Percentiles rank a stretch among this genome's conserved stretches.
phyloP scores from a whole-genome alignment of 2,797 vertebrate genomes.

The Arnoldichthys spilopterus region DNA sequence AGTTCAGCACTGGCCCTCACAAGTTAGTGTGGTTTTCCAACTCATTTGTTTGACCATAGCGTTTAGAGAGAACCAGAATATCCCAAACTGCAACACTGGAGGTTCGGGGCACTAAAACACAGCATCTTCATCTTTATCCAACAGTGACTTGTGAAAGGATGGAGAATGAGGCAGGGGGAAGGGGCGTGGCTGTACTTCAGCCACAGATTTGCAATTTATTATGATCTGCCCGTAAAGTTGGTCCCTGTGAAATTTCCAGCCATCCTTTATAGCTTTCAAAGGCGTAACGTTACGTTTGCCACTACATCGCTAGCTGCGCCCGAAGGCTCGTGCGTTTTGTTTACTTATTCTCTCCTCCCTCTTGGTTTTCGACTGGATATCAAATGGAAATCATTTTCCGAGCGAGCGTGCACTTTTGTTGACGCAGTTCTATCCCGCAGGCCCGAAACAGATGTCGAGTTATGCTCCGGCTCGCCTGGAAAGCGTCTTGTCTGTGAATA shows the following conservation, averaged over 20 bases:
- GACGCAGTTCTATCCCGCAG: conserved; percentile 63
- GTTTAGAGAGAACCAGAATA: background rate
- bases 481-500: conserved; percentile 66
- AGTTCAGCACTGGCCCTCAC: conserved; percentile 30
- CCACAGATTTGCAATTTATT: conserved; percentile 60
- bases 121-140: background rate
- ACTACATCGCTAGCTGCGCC: conserved; percentile 39
- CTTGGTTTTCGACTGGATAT: conserved; percentile 62
- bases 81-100: background rate
- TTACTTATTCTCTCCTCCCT: conserved; percentile 62
- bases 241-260: conserved; percentile 61
- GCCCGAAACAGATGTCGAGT: conserved; percentile 74
- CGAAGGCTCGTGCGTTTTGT: conserved; percentile 45
- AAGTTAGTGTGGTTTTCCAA: conserved; percentile 29
- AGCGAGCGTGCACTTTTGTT: conserved; percentile 60
- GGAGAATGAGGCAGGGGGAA: conserved; percentile 20
- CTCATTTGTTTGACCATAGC: background rate
- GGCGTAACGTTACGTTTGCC: conserved; percentile 64
- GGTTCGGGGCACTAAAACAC: background rate
- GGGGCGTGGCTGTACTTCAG: conserved; percentile 48
- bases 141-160: conserved; percentile 10
- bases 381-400: conserved; percentile 71
- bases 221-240: conserved; percentile 60
- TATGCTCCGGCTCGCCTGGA: conserved; percentile 58
- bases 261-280: conserved; percentile 69